Evolutionary conservation across 1,140 invertebrate genomes (phyloP), one percentile per base, ranked within the genome.

Genomic region (Holcopasites calliopsidis): DNA sequence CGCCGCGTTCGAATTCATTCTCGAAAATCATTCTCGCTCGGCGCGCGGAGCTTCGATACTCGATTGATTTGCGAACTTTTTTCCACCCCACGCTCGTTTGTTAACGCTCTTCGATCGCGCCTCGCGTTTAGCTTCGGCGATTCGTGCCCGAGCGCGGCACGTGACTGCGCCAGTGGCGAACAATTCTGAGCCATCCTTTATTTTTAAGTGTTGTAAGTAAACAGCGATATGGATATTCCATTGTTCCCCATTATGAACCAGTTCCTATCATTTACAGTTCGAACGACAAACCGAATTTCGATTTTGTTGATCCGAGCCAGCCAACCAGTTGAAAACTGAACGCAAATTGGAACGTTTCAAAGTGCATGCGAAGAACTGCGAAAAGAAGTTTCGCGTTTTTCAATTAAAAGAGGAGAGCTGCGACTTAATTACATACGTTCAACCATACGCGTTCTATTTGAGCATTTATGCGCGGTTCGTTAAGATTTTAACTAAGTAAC

Each of bases 61-160:
- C 62, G 44, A 65, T 65, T 65, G 50, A 65, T 65, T 35, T n/a
- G 10, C 44, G 6, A 1, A 47, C 44, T 47, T 47, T 65, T 55
- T 50, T 35, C 21, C 10, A 26, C 11, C 47, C 13, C n/a, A n/a
- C n/a, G n/a, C n/a, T n/a, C n/a, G n/a, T 60, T 60, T 26, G 40
- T 60, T 16, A 60, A n/a, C n/a, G n/a, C n/a, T n/a, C n/a, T n/a
- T n/a, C n/a, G n/a, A 60, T 40, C 57, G 11, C 21, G n/a, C 23
- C 6, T 13, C 21, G n/a, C 16, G 0, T 13, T 23, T 13, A n/a
- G n/a, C n/a, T n/a, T n/a, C n/a, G n/a, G n/a, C n/a, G n/a, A n/a
- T n/a, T n/a, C n/a, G n/a, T n/a, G n/a, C n/a, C n/a, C n/a, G n/a
- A n/a, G n/a, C n/a, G n/a, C n/a, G n/a, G n/a, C n/a, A n/a, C n/a